phyloP scores from a whole-genome alignment of 1,140 invertebrate genomes.

The Magallana ariakensis region DNA sequence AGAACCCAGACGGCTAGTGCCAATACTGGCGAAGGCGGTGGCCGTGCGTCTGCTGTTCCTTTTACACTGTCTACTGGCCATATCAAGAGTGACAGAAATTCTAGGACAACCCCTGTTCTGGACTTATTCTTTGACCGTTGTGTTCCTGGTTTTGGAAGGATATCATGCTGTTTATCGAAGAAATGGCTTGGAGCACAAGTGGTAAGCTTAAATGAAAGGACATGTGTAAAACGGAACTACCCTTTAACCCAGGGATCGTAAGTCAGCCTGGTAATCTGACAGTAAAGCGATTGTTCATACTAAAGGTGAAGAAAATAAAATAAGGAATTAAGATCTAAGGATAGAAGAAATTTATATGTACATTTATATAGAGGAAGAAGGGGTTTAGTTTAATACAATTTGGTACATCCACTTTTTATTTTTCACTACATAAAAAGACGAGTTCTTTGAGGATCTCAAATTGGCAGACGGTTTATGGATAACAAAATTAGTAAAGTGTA shows the following conservation, averaged over 20 bases:
- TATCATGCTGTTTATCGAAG: not conserved
- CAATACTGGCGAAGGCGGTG: not conserved
- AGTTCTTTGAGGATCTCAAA: no score
- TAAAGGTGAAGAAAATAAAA: no score
- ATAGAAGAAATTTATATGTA: no score
- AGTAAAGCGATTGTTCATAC: no score
- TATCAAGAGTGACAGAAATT: not conserved
- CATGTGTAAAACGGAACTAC: not conserved
- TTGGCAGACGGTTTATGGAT: no score
- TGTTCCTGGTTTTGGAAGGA: not conserved
- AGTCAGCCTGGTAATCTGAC: no score
- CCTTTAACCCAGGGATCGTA: not conserved
- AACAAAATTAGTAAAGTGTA: no score
- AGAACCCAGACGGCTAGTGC: not conserved
- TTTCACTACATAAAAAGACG: no score
- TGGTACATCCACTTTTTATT: no score
- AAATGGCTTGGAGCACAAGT: slow-evolving; percentile 25
- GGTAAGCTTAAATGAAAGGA: not conserved
- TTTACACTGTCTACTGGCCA: not conserved
- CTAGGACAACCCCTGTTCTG: not conserved
- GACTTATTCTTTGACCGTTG: not conserved
- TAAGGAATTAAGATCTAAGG: no score
- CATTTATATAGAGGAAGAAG: no score
- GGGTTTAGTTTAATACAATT: no score
- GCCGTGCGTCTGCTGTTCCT: slow-evolving; percentile 12